Conservation (phyloP, 2,113 vertebrate genomes). For the Heterocephalus glaber region DNA sequence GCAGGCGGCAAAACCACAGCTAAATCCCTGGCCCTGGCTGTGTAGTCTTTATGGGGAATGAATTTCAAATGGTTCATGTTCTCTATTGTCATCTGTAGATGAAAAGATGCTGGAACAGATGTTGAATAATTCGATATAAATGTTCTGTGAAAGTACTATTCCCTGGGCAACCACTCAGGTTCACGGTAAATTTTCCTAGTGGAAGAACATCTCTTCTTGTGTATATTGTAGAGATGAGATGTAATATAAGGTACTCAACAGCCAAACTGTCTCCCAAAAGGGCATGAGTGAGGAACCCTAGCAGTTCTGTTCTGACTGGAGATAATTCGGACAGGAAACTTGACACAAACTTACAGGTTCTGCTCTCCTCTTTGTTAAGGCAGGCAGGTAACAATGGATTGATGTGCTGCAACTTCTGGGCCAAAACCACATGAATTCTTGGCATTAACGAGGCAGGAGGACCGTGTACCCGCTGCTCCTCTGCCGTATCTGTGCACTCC, state of each 20-base stretch:
- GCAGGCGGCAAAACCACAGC: no score
- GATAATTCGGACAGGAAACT: conserved; percentile 90
- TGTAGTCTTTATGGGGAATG: conserved; percentile 63
- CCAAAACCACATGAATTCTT: conserved; percentile 93
- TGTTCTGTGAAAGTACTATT: conserved; percentile 89
- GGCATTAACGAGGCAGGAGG: conserved; percentile 96
- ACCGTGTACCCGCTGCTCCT: conserved; percentile 95
- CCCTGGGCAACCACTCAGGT: conserved; percentile 94
- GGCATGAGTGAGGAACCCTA: conserved; percentile 92
- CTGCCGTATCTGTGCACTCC: conserved; percentile 89
- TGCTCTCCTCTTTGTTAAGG: conserved; percentile 88
- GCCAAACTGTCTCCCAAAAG: conserved; percentile 95
- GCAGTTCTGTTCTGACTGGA: conserved; percentile 91
- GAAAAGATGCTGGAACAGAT: conserved; percentile 94
- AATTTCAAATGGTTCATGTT: conserved; percentile 92
- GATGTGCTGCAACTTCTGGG: conserved; percentile 90
- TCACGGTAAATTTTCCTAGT: conserved; percentile 95
- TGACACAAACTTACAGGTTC: conserved; percentile 87
- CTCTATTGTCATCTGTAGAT: conserved; percentile 93
- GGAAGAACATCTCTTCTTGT: conserved; percentile 94
- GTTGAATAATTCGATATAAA: conserved; percentile 92
- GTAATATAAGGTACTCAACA: conserved; percentile 95
- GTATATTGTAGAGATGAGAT: conserved; percentile 97
- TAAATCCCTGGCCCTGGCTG: neutral
- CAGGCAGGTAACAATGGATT: conserved; percentile 93